Evolutionary conservation across 2,113 vertebrate species (phyloP).

Genomic region (Heterochromis multidens): DNA sequence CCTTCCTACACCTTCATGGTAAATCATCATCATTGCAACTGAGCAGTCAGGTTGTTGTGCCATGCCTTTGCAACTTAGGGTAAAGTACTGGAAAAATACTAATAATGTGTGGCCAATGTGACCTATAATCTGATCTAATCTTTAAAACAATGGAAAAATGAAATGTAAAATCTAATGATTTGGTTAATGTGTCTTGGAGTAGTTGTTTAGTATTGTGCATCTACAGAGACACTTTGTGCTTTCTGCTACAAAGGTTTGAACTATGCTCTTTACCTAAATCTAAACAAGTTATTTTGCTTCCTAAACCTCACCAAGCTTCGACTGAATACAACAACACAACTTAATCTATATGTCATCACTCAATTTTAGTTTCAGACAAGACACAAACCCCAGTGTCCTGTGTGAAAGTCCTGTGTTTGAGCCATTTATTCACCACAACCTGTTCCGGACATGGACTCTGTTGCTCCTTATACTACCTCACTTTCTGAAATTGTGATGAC

Average conservation of each 20-base stretch:
- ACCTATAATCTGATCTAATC: background rate
- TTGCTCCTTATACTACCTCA: too few species aligned
- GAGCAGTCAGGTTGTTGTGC: background rate
- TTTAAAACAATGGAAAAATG: background rate
- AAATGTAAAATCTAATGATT: too few species aligned
- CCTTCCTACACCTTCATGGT: background rate
- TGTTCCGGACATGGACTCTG: too few species aligned
- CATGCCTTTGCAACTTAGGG: background rate
- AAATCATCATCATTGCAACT: background rate
- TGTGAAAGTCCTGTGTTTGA: too few species aligned
- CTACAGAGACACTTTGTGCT: too few species aligned
- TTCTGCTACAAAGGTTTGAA: too few species aligned
- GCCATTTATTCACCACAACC: too few species aligned
- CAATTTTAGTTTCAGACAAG: background rate
- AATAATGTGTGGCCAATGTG: background rate
- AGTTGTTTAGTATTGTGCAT: background rate
- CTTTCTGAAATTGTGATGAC: too few species aligned
- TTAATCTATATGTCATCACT: background rate
- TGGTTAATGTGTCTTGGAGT: background rate
- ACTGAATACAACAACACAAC: background rate
- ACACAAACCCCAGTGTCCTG: background rate
- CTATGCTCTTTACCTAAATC: too few species aligned
- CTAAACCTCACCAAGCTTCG: accelerated
- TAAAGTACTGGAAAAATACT: background rate
- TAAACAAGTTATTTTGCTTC: background rate